Evolutionary conservation across 2,797 vertebrate species (phyloP), one percentile per base, ranked within the genome.

Genomic region (Odontamblyopus rebecca): DNA sequence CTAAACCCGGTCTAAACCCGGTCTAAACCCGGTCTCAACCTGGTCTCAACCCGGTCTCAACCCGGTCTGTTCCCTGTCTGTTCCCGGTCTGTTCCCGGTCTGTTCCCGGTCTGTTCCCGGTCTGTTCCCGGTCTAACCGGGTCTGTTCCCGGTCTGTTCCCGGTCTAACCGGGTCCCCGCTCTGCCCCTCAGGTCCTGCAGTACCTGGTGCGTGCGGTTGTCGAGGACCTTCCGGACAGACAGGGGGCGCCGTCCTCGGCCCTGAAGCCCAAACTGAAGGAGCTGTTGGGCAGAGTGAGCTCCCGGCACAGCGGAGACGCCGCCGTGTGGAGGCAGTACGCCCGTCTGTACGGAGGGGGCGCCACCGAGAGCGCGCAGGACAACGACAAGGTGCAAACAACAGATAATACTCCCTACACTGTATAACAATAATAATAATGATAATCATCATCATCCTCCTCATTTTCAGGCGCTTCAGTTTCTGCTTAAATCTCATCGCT

Each of bases 401-500:
- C 29, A 2, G 29, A 2, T 30, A 30, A 30, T 30, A 30, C 29
- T 30, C 29, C 29, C 29, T 30, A 30, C 29, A 4, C 29, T 30
- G 29, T 23, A 23, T 23, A 23, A 23, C 23, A 23, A 23, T 23
- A 23, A 23, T 23, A 23, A 23, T 23, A 23, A 23, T 23, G 1
- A 23, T 23, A 23, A 23, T 23, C 0, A 23, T 23, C 0, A 23
- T 23, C 0, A 23, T 23, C 23, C 23, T 23, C 23, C 1, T 23
- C 23, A 23, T 23, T 23, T 32, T 32, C 75, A 99, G 98, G 95
- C 95, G 0, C 90, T 97, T 62, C 96, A 97, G 88, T 98, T 91
- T 86, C 90, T 99, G 85, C 93, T 85, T 32, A 98, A 98, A 85
- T 96, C 97, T 26, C 94, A 97, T 85, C 96, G 95, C 78, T 99